These are phyloP conservation scores for Protobothrops mucrosquamatus DNA, from an alignment of 2,113 vertebrate species.

Conservation along the genomic window DNA sequence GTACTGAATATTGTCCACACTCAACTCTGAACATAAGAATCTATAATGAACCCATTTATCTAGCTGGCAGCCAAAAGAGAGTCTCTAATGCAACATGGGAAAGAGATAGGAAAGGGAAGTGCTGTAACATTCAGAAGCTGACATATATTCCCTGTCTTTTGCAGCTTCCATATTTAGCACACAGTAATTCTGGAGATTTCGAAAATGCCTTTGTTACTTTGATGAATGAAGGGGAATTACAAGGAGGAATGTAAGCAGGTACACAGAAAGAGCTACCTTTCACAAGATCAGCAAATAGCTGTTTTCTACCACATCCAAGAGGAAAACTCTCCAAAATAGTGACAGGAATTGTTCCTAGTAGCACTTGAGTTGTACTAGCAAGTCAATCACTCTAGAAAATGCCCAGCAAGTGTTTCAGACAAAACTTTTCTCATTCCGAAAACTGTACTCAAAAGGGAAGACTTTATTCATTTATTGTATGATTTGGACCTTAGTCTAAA, in stretches of 20 bases:
- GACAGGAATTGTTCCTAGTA: neutral
- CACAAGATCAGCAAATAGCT: neutral
- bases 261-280: neutral
- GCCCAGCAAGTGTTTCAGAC: neutral
- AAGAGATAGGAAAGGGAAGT: neutral
- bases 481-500: neutral
- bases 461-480: neutral
- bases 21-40: neutral
- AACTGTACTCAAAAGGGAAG: no score
- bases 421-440: neutral
- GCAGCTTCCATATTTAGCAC: neutral
- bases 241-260: neutral
- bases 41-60: neutral
- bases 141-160: neutral
- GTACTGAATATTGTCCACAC: neutral
- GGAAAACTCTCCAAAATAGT: neutral
- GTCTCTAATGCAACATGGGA: neutral
- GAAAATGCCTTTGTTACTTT: neutral
- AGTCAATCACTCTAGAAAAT: neutral
- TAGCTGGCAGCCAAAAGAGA: neutral
- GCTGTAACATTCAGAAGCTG: neutral
- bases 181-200: neutral
- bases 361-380: neutral
- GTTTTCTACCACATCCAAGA: neutral
- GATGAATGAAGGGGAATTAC: neutral